Evolutionary conservation across 2,888 invertebrate genomes (phyloP), one percentile per base, ranked within the genome.

Genomic region (Beris chalybata): DNA sequence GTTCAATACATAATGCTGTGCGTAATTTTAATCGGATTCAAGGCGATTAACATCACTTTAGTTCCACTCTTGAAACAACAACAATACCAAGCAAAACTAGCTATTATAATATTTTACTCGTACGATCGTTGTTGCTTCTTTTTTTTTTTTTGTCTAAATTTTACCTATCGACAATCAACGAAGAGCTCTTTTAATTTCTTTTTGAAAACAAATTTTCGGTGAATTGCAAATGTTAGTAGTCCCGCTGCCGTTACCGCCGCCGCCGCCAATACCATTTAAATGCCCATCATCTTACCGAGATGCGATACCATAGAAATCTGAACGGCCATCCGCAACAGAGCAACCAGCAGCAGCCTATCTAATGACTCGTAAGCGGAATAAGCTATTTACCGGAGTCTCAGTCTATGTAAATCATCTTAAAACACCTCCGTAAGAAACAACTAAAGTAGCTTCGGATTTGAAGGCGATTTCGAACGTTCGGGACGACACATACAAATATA

Each of bases 361-460:
- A 61, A 61, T 61, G 61, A 52, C 22, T 50, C 50, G 61, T 61
- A 61, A 61, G 48, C 38, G 38, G 38, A 38, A 38, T 38, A 38
- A 38, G 31, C 30, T 61, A 61, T 61, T 52, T 61, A 61, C 50
- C 50, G 61, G 38, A 12, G 22, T 52, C 50, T 61, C 50, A 50
- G 31, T 5, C 48, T 66, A 68, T 68, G 65, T 68, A 68, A 68
- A 68, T 68, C 55, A 68, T 44, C 58, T 59, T 58, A 56, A 68
- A 66, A 68, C 66, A 68, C 65, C 66, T 68, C 61, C 44, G 52
- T 52, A 68, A 65, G 61, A 68, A 61, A 65, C 59, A 59, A 56
- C 54, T 29, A 54, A 55, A 32, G 47, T 54, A 55, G 54, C 30
- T 55, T 55, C 45, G 13, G 32, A 47, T 22, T n/a, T 48, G 55